Evolutionary conservation across 2,797 vertebrate genomes (phyloP), one percentile per base, ranked within the genome.

Genomic region (Argentina silus): DNA sequence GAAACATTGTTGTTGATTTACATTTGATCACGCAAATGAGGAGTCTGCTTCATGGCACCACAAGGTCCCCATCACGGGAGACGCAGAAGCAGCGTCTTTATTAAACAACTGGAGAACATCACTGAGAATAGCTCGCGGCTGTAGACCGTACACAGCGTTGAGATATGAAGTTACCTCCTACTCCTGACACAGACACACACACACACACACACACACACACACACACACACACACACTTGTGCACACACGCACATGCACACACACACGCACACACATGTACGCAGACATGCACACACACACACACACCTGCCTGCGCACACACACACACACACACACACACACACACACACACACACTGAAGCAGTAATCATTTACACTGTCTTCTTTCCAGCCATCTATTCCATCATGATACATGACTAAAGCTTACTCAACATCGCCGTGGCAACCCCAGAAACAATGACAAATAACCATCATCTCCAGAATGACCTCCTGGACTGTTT

Each of bases 351-450:
- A 15, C 10, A 69, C 42, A 42, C 51, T 43, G 27, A 56, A n/a
- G 23, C 27, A 85, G 84, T 81, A 83, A 90, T 92, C 85, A 87
- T 85, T 91, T 87, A 85, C 85, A 77, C 85, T 87, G 87, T 85
- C 73, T 76, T 79, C 77, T 85, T 88, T 88, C 87, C 81, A 72
- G 70, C 72, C 78, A 72, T 79, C 66, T 51, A 10, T 19, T 27
- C 72, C 65, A 81, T 81, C 80, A 84, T 92, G 90, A 90, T 84
- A 77, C 89, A 91, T 63, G 83, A 87, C 90, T 89, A 72, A 27
- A 87, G 87, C 87, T 86, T 90, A 89, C 84, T 87, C 87, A 88
- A 90, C 88, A 76, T 77, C 81, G 90, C 80, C 88, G 86, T 44
- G 7, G 57, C 43, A 85, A 89, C 88, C 87, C 81, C 71, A 48